A percentile compares a stretch with the other conserved stretches of the same genome.
phyloP scores from a whole-genome alignment of 2,113 vertebrate species.

The Castor canadensis region DNA sequence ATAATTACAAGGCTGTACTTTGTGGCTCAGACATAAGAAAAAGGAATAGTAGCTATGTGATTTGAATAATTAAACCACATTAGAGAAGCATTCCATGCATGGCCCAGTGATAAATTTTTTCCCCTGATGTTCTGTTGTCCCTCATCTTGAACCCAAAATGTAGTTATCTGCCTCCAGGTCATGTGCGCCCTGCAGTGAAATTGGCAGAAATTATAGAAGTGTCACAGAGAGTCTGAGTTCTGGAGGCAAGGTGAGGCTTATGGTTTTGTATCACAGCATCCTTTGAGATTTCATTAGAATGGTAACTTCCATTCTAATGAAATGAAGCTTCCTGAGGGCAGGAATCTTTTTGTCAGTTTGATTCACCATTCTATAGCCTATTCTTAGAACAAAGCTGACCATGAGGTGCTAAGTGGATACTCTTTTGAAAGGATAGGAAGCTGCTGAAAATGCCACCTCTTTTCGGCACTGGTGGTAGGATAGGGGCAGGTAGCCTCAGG shows the following conservation, averaged over 20 bases:
- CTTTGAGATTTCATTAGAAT: not conserved
- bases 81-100: fast-evolving
- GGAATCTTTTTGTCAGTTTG: not conserved
- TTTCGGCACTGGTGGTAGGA: not conserved
- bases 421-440: not conserved
- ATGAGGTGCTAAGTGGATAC: not conserved
- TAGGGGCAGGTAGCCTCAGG: not conserved
- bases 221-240: not conserved
- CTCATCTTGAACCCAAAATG: not conserved
- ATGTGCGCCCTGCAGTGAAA: not conserved
- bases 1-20: not conserved
- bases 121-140: not conserved
- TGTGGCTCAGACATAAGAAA: not conserved
- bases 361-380: not conserved
- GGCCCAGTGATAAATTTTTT: not conserved
- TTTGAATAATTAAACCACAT: not conserved
- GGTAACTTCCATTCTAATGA: too few relatives aligned
- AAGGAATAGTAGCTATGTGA: not conserved
- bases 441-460: not conserved
- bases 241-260: not conserved
- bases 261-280: not conserved
- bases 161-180: not conserved
- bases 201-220: not conserved
- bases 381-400: not conserved
- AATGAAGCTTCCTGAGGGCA: not conserved